Evolutionary conservation across 2,797 vertebrate species (phyloP), one percentile per base, ranked within the genome.

Genomic region (Chelon labrosus): DNA sequence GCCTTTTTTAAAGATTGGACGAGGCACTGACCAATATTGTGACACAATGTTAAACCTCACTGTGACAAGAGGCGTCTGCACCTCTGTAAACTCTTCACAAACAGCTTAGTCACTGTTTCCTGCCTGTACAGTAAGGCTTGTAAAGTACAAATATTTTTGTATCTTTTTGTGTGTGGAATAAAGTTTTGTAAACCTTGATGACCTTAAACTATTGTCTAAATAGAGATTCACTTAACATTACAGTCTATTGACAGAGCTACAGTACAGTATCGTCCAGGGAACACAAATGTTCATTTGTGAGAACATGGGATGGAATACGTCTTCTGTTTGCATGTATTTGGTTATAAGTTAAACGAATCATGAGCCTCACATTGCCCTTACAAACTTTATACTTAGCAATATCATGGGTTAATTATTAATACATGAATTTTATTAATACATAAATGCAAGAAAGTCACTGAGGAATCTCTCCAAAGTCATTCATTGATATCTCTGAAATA

Each of bases 401-500:
- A 70, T 31, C 4, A 31, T 31, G 31, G 31, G 31, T 31, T 31
- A 31, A 31, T 31, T 31, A 31, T 31, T 31, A 3, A 31, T 31
- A 31, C 54, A 62, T 38, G 3, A 61, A 59, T 57, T 35, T 10
- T 25, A n/a, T 17, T n/a, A 70, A 58, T 79, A 67, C 59, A 62
- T 51, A 7, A 58, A 56, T 57, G 25, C 10, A 54, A 54, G 5
- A 56, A 74, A 74, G 51, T 4, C 35, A 10, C 58, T 83, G 71
- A 85, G 42, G 74, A 53, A 27, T 54, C 60, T 17, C 17, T 75
- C 56, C 44, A 55, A 53, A 39, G 25, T 19, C 52, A 41, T 56
- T 51, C 39, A 53, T 27, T 77, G 51, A 49, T 56, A 53, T 25
- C 41, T 70, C 51, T 46, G 16, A 27, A 19, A 19, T 51, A 5